Conservation (phyloP, 2,797 vertebrate species). For the Pantherophis vulpinus region DNA sequence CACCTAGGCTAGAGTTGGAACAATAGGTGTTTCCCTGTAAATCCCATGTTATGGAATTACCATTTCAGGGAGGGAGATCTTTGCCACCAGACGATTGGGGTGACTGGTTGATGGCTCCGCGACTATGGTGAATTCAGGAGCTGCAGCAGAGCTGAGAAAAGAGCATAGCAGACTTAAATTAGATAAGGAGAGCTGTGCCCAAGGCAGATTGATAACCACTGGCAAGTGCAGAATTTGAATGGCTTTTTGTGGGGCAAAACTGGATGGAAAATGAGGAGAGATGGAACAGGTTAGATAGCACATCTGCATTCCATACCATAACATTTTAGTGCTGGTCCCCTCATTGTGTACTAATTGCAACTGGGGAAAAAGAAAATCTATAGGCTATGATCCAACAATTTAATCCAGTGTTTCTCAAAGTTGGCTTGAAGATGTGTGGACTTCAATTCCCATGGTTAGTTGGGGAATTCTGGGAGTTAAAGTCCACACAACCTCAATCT, state of each 20-base stretch:
- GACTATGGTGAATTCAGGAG: conserved; percentile 16
- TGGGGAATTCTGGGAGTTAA: neutral
- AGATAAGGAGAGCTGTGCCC: neutral
- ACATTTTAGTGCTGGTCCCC: neutral
- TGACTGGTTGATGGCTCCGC: conserved; percentile 53
- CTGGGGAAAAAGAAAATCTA: neutral
- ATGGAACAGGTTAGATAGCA: neutral
- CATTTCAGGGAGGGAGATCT: conserved; percentile 84
- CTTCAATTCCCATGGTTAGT: neutral
- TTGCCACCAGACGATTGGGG: conserved; percentile 79
- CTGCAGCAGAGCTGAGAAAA: neutral
- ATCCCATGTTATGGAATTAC: conserved; percentile 64
- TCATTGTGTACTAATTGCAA: neutral
- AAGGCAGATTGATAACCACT: neutral
- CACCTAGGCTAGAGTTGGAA: neutral
- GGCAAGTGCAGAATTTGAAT: neutral
- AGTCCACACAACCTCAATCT: neutral
- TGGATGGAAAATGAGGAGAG: too few species aligned
- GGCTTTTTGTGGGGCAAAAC: neutral
- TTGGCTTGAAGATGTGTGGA: neutral
- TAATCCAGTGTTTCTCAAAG: neutral
- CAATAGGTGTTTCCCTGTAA: neutral
- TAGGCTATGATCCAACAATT: neutral
- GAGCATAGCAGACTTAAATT: neutral
- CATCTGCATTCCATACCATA: neutral